A percentile compares a stretch with the other conserved stretches of the same genome.
These are phyloP conservation scores for Muscidifurax raptorellus DNA, from an alignment of 1,140 invertebrate genomes.

Conservation along the genomic window DNA sequence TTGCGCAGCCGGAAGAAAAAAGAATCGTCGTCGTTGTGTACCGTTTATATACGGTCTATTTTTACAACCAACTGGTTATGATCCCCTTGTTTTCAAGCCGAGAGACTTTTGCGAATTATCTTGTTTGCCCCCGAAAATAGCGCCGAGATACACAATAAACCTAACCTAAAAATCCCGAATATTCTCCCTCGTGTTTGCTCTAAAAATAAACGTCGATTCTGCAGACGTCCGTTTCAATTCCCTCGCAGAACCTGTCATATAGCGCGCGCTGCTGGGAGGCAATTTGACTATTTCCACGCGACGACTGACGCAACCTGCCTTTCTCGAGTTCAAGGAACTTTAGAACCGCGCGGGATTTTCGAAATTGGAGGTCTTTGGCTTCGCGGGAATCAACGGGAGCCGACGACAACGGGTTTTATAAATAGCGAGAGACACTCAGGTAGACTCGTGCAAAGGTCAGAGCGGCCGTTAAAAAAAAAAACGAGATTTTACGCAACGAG, in stretches of 20 bases:
- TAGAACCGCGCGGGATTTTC: neutral
- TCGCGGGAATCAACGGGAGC: neutral
- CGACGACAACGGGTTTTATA: neutral
- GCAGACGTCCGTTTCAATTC: neutral
- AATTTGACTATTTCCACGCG: constrained; percentile 10
- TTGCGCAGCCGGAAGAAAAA: neutral
- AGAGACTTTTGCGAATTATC: neutral
- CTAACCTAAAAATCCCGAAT: neutral
- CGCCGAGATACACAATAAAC: neutral
- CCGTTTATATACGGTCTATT: too few species aligned
- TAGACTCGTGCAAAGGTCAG: neutral
- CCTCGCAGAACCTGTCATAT: neutral
- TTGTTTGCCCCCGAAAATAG: neutral
- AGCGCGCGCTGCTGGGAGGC: neutral
- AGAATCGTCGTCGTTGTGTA: too few species aligned
- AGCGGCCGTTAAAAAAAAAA: neutral
- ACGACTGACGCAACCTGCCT: neutral
- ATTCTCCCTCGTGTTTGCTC: constrained; percentile 3
- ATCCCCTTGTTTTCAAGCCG: too few species aligned
- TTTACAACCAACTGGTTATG: too few species aligned
- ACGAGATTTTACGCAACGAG: neutral
- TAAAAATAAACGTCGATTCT: constrained; percentile 1
- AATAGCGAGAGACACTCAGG: neutral
- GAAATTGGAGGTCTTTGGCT: neutral
- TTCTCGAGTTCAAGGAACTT: constrained; percentile 11